These are phyloP conservation scores for Urocyon cinereoargenteus DNA, from an alignment of 2,797 vertebrate genomes.

Conservation along the genomic window DNA sequence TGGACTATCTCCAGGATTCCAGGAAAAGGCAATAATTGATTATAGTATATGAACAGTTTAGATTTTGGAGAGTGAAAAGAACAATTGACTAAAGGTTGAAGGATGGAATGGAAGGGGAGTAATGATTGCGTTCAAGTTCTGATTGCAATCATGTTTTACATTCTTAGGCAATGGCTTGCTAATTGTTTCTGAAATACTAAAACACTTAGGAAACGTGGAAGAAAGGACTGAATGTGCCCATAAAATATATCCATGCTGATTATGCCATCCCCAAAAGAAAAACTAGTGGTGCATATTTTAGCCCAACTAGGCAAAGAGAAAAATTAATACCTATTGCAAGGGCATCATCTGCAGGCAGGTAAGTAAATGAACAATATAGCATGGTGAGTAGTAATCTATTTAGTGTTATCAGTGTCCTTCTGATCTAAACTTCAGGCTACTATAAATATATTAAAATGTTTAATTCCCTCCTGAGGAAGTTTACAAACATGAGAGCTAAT, in stretches of 20 bases:
- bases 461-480: neutral
- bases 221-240: neutral
- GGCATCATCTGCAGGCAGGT: slow-evolving; percentile 48
- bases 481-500: neutral
- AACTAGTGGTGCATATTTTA: neutral
- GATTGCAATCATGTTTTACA: neutral
- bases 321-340: neutral
- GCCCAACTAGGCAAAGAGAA: neutral
- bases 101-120: accelerated
- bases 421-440: neutral
- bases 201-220: neutral
- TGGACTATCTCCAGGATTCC: neutral
- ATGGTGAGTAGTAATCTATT: neutral
- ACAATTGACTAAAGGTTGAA: too few species aligned
- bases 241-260: neutral
- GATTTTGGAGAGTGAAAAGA: neutral
- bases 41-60: neutral
- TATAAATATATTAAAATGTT: neutral
- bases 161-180: neutral
- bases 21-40: neutral
- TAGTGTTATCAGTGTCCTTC: neutral
- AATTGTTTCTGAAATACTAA: neutral
- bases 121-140: neutral
- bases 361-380: neutral
- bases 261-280: neutral